Conservation (phyloP, 1,140 invertebrate genomes). For the Lepidurus couesii region DNA sequence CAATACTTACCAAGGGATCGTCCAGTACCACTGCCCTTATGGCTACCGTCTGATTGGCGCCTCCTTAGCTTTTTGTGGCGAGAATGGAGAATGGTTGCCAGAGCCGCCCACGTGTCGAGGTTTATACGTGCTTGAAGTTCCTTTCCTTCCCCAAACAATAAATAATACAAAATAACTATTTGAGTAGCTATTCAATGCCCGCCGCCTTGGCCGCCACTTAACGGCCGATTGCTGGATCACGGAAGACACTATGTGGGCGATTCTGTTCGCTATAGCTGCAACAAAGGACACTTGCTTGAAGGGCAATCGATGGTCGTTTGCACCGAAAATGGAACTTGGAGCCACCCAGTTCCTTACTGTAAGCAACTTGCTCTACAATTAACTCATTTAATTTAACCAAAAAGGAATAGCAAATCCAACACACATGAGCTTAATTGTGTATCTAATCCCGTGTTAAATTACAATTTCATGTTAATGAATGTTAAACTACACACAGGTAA, state of each 20-base stretch:
- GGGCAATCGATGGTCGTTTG: constrained; percentile 76
- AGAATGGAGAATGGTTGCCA: constrained; percentile 68
- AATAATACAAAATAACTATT: constrained; percentile 36
- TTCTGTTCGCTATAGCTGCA: constrained; percentile 69
- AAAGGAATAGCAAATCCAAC: neutral
- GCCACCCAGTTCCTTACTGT: constrained; percentile 74
- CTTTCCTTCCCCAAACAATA: neutral
- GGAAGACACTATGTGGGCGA: constrained; percentile 55
- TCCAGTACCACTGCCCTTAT: constrained; percentile 69
- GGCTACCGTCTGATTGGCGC: constrained; percentile 67
- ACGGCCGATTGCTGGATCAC: constrained; percentile 51
- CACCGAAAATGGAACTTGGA: constrained; percentile 79
- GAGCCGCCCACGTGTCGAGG: constrained; percentile 62
- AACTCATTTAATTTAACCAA: neutral
- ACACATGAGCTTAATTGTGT: neutral
- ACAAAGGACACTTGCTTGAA: constrained; percentile 60
- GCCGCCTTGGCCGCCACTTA: constrained; percentile 60
- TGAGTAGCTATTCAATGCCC: constrained; percentile 70
- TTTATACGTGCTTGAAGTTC: constrained; percentile 43
- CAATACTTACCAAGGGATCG: constrained; percentile 59
- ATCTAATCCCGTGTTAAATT: neutral
- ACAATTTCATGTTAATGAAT: neutral
- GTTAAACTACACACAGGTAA: constrained; percentile 52
- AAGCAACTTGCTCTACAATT: constrained; percentile 42
- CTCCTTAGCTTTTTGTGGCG: constrained; percentile 66